Evolutionary conservation across 64 coral and sea anemone species (phyloP).

Genomic region (Stylophora pistillata): DNA sequence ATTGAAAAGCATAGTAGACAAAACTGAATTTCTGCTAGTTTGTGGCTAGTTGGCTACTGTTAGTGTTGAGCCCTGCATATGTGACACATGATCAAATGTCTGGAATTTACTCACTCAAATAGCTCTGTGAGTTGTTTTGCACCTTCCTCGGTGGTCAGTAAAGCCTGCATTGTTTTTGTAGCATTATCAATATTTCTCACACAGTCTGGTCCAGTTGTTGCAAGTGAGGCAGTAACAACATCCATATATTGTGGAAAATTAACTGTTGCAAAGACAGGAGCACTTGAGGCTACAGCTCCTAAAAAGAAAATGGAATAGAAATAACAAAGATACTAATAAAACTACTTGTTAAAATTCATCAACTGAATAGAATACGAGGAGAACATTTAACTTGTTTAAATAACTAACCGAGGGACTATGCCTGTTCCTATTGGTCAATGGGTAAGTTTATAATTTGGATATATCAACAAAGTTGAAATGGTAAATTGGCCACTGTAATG

Average conservation of each 20-base stretch:
- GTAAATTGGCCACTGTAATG: no score
- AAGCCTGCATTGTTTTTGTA: constrained; percentile 63
- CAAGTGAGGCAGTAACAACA: constrained; percentile 87
- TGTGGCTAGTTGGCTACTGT: no score
- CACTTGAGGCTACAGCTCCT: constrained; percentile 99
- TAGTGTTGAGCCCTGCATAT: no score
- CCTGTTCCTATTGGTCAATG: no score
- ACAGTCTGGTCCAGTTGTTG: constrained; percentile 76
- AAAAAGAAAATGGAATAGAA: background rate
- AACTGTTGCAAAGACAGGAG: constrained; percentile 80
- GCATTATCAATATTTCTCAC: constrained; percentile 80
- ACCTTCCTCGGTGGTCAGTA: constrained; percentile 69
- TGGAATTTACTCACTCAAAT: constrained; percentile 63
- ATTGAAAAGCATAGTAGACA: no score
- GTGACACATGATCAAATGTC: background rate
- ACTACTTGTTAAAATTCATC: background rate
- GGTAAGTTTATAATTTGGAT: no score
- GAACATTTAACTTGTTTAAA: no score
- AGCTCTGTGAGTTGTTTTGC: constrained; percentile 62
- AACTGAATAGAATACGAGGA: no score
- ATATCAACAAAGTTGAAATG: no score
- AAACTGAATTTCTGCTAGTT: no score
- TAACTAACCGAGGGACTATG: no score
- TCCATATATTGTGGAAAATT: constrained; percentile 93
- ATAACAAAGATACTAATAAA: background rate